phyloP scores from a whole-genome alignment of 2,888 invertebrate genomes.

The Heliothis peltigera region DNA sequence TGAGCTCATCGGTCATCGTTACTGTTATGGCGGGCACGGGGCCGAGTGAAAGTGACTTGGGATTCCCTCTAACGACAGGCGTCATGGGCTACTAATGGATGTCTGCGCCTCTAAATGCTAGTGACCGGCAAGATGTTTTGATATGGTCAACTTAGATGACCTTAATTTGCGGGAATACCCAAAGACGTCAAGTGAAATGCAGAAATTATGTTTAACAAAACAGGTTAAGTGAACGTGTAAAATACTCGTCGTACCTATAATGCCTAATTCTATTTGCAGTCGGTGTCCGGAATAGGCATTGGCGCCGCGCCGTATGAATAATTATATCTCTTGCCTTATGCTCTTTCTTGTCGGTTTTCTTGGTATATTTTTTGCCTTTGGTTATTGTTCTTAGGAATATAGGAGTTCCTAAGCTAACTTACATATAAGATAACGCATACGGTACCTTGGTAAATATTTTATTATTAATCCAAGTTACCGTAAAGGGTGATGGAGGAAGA shows the following conservation, averaged over 20 bases:
- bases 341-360: slow-evolving; percentile 25
- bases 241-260: background rate
- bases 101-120: slow-evolving; percentile 13
- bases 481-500: too few relatives aligned
- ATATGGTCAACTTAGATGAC: too few relatives aligned
- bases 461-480: too few relatives aligned
- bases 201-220: too few relatives aligned
- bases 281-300: background rate
- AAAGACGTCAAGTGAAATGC: too few relatives aligned
- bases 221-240: background rate
- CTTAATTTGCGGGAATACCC: too few relatives aligned
- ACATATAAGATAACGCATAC: too few relatives aligned
- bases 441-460: slow-evolving; percentile 32
- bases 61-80: slow-evolving; percentile 48
- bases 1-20: slow-evolving; percentile 39
- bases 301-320: background rate
- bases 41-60: slow-evolving; percentile 51
- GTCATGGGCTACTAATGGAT: slow-evolving; percentile 12
- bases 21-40: slow-evolving; percentile 34
- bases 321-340: background rate
- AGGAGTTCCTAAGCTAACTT: background rate
- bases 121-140: too few relatives aligned
- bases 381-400: background rate
- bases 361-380: slow-evolving; percentile 13
- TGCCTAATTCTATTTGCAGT: background rate